Conservation (phyloP, 1,140 invertebrate species). For the Tenebrio molitor region DNA sequence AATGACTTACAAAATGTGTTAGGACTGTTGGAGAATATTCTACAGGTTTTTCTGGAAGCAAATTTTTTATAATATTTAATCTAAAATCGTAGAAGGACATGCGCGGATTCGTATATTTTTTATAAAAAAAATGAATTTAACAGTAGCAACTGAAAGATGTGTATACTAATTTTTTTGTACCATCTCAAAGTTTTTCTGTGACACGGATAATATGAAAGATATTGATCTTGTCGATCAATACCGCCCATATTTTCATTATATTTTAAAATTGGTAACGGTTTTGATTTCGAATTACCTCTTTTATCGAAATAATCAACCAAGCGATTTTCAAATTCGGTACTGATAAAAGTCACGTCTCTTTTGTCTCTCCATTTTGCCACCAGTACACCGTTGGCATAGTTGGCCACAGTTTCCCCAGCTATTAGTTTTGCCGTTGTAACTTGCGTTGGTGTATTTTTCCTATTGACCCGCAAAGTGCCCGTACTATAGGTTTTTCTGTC, state of each 20-base stretch:
- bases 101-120: too few species aligned
- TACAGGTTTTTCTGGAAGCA: too few species aligned
- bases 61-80: too few species aligned
- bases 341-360: constrained; percentile 57
- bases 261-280: constrained; percentile 53
- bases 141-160: constrained; percentile 40
- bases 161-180: constrained; percentile 53
- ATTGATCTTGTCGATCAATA: constrained; percentile 53
- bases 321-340: constrained; percentile 56
- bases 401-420: constrained; percentile 34
- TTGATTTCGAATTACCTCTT: constrained; percentile 50
- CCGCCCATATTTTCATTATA: constrained; percentile 55
- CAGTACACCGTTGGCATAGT: constrained; percentile 6
- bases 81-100: too few species aligned
- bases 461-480: constrained; percentile 43
- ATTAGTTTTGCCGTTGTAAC: constrained; percentile 30
- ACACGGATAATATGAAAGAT: constrained; percentile 51
- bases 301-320: too few species aligned
- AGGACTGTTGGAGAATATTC: too few species aligned
- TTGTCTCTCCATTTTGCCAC: constrained; percentile 64
- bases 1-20: too few species aligned
- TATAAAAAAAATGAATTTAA: too few species aligned
- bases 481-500: constrained; percentile 18
- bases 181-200: constrained; percentile 52
- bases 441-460: constrained; percentile 19